Evolutionary conservation across 2,888 invertebrate genomes (phyloP).

Genomic region (Argynnis bischoffii): DNA sequence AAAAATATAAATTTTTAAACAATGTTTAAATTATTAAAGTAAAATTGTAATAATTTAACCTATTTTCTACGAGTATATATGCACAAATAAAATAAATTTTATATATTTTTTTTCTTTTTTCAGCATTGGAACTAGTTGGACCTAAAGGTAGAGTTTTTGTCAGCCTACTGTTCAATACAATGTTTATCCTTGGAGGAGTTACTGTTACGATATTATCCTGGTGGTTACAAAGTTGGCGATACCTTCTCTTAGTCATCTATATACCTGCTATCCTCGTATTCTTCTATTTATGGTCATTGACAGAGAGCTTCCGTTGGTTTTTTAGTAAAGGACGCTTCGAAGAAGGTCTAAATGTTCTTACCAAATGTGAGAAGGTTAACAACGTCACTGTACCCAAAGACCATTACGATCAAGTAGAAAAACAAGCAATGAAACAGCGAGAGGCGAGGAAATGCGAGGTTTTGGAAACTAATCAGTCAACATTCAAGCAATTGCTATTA

Average conservation of each 20-base stretch:
- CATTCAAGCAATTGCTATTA: conserved; percentile 64
- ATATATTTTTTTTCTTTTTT: conserved; percentile 28
- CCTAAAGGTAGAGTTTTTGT: conserved; percentile 76
- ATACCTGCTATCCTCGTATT: conserved; percentile 68
- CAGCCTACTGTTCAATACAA: conserved; percentile 75
- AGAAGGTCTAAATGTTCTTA: conserved; percentile 83
- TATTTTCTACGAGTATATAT: too few relatives aligned
- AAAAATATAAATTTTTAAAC: too few relatives aligned
- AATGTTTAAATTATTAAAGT: too few relatives aligned
- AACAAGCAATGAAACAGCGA: conserved; percentile 68
- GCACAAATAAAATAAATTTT: background rate
- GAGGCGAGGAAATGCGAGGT: conserved; percentile 67
- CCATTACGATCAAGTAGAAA: conserved; percentile 72
- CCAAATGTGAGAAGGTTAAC: conserved; percentile 84
- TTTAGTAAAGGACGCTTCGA: conserved; percentile 85
- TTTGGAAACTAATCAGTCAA: conserved; percentile 61
- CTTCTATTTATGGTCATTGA: conserved; percentile 68
- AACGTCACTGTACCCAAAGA: conserved; percentile 74
- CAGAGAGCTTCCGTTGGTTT: conserved; percentile 74
- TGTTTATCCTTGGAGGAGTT: conserved; percentile 77
- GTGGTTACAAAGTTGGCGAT: conserved; percentile 75
- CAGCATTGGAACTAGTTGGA: conserved; percentile 74
- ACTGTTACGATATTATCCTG: conserved; percentile 70
- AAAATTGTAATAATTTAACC: too few relatives aligned
- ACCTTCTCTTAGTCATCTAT: conserved; percentile 72